Base-by-base conservation (phyloP, 1,140 invertebrate species). In the Drosophila hydei region DNA sequence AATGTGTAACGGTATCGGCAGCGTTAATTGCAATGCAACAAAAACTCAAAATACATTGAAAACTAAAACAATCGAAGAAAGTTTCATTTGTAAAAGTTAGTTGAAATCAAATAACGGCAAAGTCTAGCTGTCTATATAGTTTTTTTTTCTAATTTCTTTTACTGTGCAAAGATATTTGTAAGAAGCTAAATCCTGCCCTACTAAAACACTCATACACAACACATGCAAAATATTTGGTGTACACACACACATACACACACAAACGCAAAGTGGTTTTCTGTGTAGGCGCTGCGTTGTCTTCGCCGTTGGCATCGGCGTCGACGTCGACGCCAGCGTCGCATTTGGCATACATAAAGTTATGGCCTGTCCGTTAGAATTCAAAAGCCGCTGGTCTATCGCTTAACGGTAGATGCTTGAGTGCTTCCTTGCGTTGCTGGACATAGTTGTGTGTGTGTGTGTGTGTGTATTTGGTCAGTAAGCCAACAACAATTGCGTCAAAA, bases 381-480 rank as follows among this genome's bases (percentile, higher is more conserved):
- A 58, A 54, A 25, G 51, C 45, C 30, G 11, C 11, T 14, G 9
- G 25, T 8, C 33, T 27, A 43, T 18, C 55, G 61, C 38, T 33
- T 67, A 56, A 40, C 43, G 51, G 60, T 64, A 27, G 40, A 43
- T 48, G 59, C 16, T 16, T 30, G 16, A 65, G 50, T n/a, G 6
- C 4, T n/a, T n/a, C n/a, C n/a, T n/a, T n/a, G n/a, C n/a, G n/a
- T n/a, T n/a, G n/a, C n/a, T n/a, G n/a, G n/a, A n/a, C n/a, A n/a
- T n/a, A n/a, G n/a, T n/a, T n/a, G n/a, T n/a, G n/a, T n/a, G n/a
- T n/a, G n/a, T 50, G 36, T 61, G 14, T 54, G 23, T 55, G 25
- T 54, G 65, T 58, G 52, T 33, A 65, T 60, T 77, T 77, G 72
- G 67, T 77, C 72, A 74, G 75, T 77, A 77, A 74, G 75, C 58